Evolutionary conservation across 2,113 vertebrate genomes (phyloP).

Genomic region (Edolisoma coerulescens): DNA sequence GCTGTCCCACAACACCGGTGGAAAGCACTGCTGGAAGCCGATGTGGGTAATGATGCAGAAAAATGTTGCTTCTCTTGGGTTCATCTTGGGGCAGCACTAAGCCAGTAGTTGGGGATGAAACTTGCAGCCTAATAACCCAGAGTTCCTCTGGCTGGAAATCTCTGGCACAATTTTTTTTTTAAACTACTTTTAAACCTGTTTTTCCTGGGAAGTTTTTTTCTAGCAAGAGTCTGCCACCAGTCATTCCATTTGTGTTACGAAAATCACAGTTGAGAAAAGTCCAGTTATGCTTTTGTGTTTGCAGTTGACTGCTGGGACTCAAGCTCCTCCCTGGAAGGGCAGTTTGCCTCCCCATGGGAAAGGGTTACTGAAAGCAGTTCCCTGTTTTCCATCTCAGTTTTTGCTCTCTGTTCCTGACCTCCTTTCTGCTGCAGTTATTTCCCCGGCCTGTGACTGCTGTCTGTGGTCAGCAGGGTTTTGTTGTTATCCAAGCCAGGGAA

Average conservation of each 20-base stretch:
- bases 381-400: not conserved
- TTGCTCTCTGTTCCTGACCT: not conserved
- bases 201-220: not conserved
- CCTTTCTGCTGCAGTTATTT: not conserved
- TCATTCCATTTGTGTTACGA: not conserved
- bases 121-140: not conserved
- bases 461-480: not conserved
- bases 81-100: not conserved
- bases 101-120: not conserved
- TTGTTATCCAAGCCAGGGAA: not conserved
- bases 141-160: not conserved
- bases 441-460: not conserved
- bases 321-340: not conserved
- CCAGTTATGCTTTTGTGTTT: not conserved
- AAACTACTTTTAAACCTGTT: not conserved
- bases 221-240: not conserved
- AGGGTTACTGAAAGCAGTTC: not conserved
- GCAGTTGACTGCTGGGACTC: not conserved
- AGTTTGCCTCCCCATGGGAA: not conserved
- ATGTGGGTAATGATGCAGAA: not conserved
- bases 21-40: not conserved
- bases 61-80: not conserved
- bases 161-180: not conserved
- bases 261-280: not conserved
- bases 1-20: not conserved